Base-by-base conservation (phyloP, 2,888 invertebrate genomes). In the Eumerus sabulonum region DNA sequence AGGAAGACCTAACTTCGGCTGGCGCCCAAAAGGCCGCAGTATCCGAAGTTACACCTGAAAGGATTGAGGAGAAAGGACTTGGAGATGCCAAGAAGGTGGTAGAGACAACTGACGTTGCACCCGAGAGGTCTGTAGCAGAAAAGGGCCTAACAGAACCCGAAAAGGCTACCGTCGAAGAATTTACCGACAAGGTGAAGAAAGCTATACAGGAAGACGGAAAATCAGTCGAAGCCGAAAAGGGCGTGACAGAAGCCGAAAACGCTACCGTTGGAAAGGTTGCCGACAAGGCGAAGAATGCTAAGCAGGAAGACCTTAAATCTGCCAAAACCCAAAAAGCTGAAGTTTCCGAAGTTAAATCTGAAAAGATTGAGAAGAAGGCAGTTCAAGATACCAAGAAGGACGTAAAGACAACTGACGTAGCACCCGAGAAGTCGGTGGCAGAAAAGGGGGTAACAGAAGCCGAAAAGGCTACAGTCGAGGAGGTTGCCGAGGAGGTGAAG, bases 361-460 rank as follows among this genome's bases (percentile, higher is more conserved):
- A 59, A 12, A 12, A 17, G 27, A 0, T 18, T 7, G 68, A 68
- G 45, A n/a, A 47, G 2, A 57, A 50, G 1, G 1, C 56, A 17
- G 3, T 51, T 4, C 50, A 50, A 27, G 17, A 57, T 0, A 13
- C 63, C n/a, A 47, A 66, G 35, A 66, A 59, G 9, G 44, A 59
- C 1, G n/a, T 44, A 5, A 7, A 40, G 11, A 9, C 57, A 11
- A 12, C 38, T 1, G 42, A 59, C 14, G 1, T 13, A 5, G 19
- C 19, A 1, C 0, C 63, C 9, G 27, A 44, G 9, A n/a, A 9
- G 19, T 11, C 19, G 1, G 12, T 19, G 18, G 68, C 47, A 27
- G 59, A 68, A 12, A 62, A 70, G 9, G 47, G 53, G 14, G 18
- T 50, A 2, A 44, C 63, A 7, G 36, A 45, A 9, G 27, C 48